phyloP scores from a whole-genome alignment of 2,888 invertebrate genomes.

The Pharmacophagus antenor region DNA sequence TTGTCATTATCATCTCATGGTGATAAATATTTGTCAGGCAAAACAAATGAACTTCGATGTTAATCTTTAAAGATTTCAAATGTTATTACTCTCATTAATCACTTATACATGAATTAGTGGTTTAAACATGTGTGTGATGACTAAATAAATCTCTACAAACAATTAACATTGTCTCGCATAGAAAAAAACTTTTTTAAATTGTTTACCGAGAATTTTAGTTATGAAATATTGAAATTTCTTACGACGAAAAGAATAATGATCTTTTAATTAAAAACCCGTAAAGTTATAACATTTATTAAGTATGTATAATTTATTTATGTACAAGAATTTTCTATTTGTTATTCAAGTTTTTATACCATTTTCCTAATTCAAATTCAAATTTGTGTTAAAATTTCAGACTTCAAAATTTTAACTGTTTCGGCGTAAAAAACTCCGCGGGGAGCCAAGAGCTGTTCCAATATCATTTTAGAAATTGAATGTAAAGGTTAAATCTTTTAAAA shows the following conservation, averaged over 20 bases:
- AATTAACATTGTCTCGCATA: too few relatives aligned
- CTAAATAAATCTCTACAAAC: too few relatives aligned
- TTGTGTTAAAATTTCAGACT: neutral
- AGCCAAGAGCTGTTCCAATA: neutral
- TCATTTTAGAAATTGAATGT: neutral
- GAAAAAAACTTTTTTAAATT: too few relatives aligned
- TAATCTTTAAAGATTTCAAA: constrained; percentile 2
- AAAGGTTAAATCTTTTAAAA: neutral
- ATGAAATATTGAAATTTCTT: too few relatives aligned
- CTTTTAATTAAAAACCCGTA: too few relatives aligned
- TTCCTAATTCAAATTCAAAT: neutral
- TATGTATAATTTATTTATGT: too few relatives aligned
- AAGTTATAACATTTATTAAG: too few relatives aligned
- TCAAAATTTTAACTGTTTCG: neutral
- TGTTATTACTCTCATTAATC: neutral
- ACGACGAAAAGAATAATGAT: too few relatives aligned
- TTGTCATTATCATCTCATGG: constrained; percentile 25
- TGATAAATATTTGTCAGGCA: constrained; percentile 21
- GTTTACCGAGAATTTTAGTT: too few relatives aligned
- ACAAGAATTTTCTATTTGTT: too few relatives aligned
- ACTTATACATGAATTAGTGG: neutral
- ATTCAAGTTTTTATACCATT: neutral
- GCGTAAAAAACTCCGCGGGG: neutral
- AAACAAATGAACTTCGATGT: constrained; percentile 1
- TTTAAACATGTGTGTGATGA: too few relatives aligned